Percentiles rank a stretch among this genome's conserved stretches.
These are phyloP conservation scores for Colletes latitarsis DNA, from an alignment of 1,140 invertebrate species.

Conservation along the genomic window DNA sequence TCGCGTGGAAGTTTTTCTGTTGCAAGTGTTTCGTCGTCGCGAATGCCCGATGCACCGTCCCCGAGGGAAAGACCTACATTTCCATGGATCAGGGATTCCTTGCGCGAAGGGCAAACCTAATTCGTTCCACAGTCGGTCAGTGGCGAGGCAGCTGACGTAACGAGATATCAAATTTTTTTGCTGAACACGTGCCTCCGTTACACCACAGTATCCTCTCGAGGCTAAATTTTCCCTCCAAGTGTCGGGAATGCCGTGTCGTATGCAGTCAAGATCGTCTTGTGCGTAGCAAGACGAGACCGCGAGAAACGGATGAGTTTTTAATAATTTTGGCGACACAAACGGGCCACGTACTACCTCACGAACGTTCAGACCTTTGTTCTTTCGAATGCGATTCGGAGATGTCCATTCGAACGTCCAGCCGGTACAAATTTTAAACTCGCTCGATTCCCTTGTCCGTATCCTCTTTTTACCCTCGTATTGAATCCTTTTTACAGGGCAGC, in stretches of 20 bases:
- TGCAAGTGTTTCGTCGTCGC: not conserved
- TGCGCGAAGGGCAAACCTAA: slow-evolving; percentile 42
- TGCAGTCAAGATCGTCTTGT: too few relatives aligned
- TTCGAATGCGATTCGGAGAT: not conserved
- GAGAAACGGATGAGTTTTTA: slow-evolving; percentile 24
- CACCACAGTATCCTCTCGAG: slow-evolving; percentile 15
- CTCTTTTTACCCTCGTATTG: not conserved
- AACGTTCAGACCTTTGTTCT: not conserved
- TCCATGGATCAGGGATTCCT: slow-evolving; percentile 59
- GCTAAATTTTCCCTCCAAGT: slow-evolving; percentile 49
- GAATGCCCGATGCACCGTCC: not conserved
- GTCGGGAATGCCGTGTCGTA: slow-evolving; percentile 48
- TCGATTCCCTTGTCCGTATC: not conserved
- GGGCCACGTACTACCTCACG: slow-evolving; percentile 48
- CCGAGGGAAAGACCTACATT: not conserved
- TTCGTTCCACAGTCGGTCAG: slow-evolving; percentile 46
- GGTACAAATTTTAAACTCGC: not conserved
- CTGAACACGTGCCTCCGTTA: not conserved
- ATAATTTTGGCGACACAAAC: slow-evolving; percentile 43
- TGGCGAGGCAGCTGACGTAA: slow-evolving; percentile 30
- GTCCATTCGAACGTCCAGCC: slow-evolving; percentile 48
- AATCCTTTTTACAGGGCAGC: too few relatives aligned
- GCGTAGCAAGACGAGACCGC: too few relatives aligned
- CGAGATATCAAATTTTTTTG: slow-evolving; percentile 22
- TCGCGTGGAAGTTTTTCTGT: not conserved